Base-by-base conservation (phyloP, 2,888 invertebrate genomes). In the Amphipoea oculea region DNA sequence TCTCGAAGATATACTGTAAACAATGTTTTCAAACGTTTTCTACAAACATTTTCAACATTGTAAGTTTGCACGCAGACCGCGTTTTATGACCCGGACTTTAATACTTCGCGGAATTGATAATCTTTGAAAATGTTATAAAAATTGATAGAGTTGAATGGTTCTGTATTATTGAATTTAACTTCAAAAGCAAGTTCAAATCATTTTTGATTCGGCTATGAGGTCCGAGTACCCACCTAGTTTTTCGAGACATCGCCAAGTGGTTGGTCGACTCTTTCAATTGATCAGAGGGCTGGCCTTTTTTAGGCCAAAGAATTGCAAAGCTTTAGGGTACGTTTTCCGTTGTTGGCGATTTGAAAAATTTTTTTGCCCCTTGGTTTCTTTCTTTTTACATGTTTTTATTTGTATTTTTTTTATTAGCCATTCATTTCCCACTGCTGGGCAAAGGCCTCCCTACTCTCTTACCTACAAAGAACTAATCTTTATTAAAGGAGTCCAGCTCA, bases 1-100 rank as follows among this genome's bases (percentile, higher is more conserved):
- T 89, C 82, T 84, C 79, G 75, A 83, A 89, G 84, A 89, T 88
- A 86, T 88, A 89, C 70, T 82, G 89, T 88, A 84, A 89, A 88
- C 90, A 89, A 88, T 88, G 89, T 89, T 88, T 82, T 77, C 79
- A 79, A 82, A 80, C 67, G 81, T 79, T 88, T 83, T 76, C 85
- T 68, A 75, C 73, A 68, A 78, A 82, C 82, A 84, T 83, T 87
- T 86, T 81, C 81, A 81, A 88, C 90, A 87, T 86, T 85, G 85
- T 85, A 84, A 76, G 81, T 88, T 85, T 73, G 81, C 54, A 88
- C 79, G 89, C 85, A 86, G 85, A 79, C 83, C 83, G 83, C 89
- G 79, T 88, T 89, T 88, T 88, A 88, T 83, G 78, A 66, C 54
- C 42, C 74, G 45, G 76, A 78, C 66, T 82, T 82, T 78, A 78